Evolutionary conservation across 2,797 vertebrate species (phyloP).

Genomic region (Oreonectes daqikongensis): DNA sequence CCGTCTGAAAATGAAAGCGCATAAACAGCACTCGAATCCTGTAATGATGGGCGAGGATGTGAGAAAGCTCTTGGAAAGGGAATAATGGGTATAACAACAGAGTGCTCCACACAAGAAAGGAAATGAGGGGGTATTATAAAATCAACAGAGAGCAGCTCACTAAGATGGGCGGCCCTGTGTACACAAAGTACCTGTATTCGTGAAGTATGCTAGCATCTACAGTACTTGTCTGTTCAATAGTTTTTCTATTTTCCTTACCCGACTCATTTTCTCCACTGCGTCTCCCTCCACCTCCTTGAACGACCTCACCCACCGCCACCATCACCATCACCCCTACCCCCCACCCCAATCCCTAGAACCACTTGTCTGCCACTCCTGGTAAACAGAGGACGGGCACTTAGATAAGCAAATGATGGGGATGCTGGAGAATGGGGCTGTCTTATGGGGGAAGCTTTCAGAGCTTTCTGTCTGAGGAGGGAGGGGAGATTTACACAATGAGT

Average conservation of each 20-base stretch:
- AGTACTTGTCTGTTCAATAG: constrained; percentile 57
- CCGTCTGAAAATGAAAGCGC: constrained; percentile 55
- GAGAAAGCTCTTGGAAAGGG: constrained; percentile 62
- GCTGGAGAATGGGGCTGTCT: constrained; percentile 50
- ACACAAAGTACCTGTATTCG: constrained; percentile 59
- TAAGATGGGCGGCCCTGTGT: constrained; percentile 57
- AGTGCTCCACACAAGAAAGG: constrained; percentile 59
- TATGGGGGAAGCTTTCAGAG: constrained; percentile 54
- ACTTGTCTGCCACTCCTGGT: constrained; percentile 62
- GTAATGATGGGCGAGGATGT: constrained; percentile 59
- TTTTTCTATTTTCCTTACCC: constrained; percentile 32
- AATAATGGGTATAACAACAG: constrained; percentile 63
- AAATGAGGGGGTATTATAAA: constrained; percentile 62
- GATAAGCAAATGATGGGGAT: constrained; percentile 59
- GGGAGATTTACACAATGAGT: constrained; percentile 46
- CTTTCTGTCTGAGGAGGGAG: constrained; percentile 37
- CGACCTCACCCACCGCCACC: constrained; percentile 30
- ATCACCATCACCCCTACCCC: constrained; percentile 6
- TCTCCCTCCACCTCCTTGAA: constrained; percentile 38
- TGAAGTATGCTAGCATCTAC: constrained; percentile 56
- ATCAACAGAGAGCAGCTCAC: constrained; percentile 55
- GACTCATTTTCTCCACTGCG: constrained; percentile 54
- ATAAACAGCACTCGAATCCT: constrained; percentile 61
- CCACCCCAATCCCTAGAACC: constrained; percentile 42
- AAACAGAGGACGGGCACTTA: constrained; percentile 60